Evolutionary conservation across 2,797 vertebrate genomes (phyloP).

Genomic region (Xiphorhynchus erythropygius): DNA sequence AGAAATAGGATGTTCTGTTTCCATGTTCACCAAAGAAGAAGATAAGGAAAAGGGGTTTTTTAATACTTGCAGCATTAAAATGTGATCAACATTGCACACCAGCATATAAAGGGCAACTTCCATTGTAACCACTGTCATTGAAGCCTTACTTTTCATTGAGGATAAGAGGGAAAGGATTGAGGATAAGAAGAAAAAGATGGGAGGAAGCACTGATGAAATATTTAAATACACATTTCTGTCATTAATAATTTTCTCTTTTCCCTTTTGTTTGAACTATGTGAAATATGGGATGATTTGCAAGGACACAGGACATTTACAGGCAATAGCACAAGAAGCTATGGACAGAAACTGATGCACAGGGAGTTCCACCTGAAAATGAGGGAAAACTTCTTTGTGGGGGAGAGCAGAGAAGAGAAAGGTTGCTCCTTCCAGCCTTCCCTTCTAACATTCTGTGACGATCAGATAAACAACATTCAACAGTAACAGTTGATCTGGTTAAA

Average conservation of each 20-base stretch:
- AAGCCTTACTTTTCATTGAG: not conserved
- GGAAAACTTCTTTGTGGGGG: not conserved
- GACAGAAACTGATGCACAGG: not conserved
- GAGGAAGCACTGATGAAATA: not conserved
- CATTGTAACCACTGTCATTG: not conserved
- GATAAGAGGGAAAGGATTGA: not conserved
- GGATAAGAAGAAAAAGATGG: not conserved
- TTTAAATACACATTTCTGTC: not conserved
- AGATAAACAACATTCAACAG: not conserved
- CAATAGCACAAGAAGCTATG: not conserved
- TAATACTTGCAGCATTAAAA: not conserved
- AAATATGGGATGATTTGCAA: not conserved
- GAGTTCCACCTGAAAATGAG: not conserved
- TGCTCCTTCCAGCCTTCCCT: not conserved
- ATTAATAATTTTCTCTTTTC: not conserved
- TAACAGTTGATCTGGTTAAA: not conserved
- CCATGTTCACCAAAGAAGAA: not conserved
- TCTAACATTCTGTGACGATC: not conserved
- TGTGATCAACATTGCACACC: fast-evolving
- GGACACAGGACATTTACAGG: not conserved
- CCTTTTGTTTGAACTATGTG: not conserved
- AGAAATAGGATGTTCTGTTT: not conserved
- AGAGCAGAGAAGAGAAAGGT: not conserved
- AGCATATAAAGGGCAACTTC: not conserved
- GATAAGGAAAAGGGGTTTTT: not conserved